Conservation (phyloP, 2,113 vertebrate genomes). For the Colossoma macropomum region DNA sequence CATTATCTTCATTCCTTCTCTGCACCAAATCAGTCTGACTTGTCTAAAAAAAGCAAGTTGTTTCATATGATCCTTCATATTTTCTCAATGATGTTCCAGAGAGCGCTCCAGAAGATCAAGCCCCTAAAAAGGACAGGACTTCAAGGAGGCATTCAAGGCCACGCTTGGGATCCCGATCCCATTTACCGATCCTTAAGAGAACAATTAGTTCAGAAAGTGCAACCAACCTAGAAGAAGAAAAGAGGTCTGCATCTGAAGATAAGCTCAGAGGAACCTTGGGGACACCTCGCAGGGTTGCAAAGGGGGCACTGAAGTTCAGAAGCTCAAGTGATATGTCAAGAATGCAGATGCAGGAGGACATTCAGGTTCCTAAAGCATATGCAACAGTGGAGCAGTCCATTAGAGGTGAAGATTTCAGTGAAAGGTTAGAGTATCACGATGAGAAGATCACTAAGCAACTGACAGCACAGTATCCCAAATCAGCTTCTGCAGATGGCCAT, state of each 20-base stretch:
- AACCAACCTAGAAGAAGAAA: not conserved
- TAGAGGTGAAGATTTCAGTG: not conserved
- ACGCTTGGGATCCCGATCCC: not conserved
- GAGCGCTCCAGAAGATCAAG: conserved; percentile 75
- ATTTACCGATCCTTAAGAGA: not conserved
- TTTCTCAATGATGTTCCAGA: conserved; percentile 89
- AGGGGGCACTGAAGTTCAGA: too few species aligned
- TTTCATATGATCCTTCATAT: conserved; percentile 75
- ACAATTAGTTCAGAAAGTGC: not conserved
- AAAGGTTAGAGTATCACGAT: not conserved
- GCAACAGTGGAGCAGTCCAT: not conserved
- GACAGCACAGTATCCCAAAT: not conserved
- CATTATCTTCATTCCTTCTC: not conserved
- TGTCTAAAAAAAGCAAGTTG: not conserved
- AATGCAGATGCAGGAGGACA: not conserved
- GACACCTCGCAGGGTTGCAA: not conserved
- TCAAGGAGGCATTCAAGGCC: conserved; percentile 18
- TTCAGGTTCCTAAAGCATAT: not conserved
- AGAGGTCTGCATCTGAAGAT: not conserved
- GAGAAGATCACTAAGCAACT: not conserved
- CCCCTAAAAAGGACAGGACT: conserved; percentile 47
- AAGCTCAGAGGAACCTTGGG: too few species aligned
- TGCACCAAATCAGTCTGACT: conserved; percentile 21
- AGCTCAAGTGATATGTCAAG: not conserved
- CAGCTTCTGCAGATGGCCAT: not conserved